These are phyloP conservation scores for Busarellus nigricollis DNA, from an alignment of 2,797 vertebrate genomes.

Conservation along the genomic window DNA sequence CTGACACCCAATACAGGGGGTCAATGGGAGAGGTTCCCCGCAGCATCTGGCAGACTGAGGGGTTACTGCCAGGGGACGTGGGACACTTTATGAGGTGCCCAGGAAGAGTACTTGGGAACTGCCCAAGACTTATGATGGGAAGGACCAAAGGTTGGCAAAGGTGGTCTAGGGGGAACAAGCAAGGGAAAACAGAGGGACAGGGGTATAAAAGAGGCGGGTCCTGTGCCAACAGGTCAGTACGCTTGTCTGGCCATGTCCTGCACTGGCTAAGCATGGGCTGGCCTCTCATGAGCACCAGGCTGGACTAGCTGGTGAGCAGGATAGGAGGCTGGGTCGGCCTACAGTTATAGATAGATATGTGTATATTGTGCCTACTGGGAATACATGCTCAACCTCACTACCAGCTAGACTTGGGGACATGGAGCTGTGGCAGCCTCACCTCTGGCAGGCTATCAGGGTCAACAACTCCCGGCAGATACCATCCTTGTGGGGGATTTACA, in stretches of 20 bases:
- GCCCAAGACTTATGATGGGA: background rate
- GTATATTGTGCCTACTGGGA: background rate
- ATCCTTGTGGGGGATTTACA: background rate
- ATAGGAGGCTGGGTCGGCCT: rapidly evolving
- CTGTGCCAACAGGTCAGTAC: too few species aligned
- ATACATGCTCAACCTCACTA: rapidly evolving
- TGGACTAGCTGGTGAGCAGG: background rate
- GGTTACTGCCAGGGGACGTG: background rate
- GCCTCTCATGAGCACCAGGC: background rate
- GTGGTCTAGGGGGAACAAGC: background rate
- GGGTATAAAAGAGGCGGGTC: background rate
- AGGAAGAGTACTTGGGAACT: background rate
- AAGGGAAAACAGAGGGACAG: background rate
- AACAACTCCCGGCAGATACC: background rate
- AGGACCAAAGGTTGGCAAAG: background rate
- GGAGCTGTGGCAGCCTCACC: background rate
- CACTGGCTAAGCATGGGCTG: rapidly evolving
- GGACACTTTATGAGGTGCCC: background rate
- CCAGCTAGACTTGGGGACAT: too few species aligned
- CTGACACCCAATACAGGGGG: rapidly evolving
- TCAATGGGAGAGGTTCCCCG: background rate
- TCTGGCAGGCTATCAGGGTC: background rate
- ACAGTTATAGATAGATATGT: too few species aligned
- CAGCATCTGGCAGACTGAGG: background rate
- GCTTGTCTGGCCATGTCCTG: background rate